These are phyloP conservation scores for Diglossa brunneiventris DNA, from an alignment of 2,113 vertebrate species.

Conservation along the genomic window DNA sequence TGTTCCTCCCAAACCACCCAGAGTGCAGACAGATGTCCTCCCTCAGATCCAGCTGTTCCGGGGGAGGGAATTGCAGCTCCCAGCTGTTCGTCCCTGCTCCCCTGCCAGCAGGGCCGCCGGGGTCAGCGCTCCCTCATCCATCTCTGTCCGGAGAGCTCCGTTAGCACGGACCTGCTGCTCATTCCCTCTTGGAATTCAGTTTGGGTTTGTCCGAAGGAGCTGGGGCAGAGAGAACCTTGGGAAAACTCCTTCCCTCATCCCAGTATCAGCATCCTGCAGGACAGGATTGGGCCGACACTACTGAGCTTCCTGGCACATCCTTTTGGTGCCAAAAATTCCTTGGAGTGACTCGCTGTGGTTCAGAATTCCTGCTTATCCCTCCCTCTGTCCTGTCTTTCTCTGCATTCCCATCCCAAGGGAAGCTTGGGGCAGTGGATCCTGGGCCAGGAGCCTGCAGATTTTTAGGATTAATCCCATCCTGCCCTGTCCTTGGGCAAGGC, in stretches of 20 bases:
- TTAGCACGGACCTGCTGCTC: conserved; percentile 10
- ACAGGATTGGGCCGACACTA: neutral
- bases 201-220: neutral
- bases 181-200: neutral
- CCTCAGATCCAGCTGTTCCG: conserved; percentile 52
- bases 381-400: neutral
- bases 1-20: conserved; percentile 36
- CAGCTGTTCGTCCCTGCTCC: conserved; percentile 53
- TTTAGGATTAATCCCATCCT: conserved; percentile 10
- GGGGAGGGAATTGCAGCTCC: conserved; percentile 30
- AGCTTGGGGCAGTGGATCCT: neutral
- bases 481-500: neutral
- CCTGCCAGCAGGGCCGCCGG: neutral
- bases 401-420: neutral
- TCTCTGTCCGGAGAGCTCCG: conserved; percentile 1
- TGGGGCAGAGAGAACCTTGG: neutral
- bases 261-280: neutral
- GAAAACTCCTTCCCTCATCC: neutral
- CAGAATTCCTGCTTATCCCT: neutral
- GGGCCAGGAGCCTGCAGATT: neutral
- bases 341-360: accelerated
- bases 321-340: neutral
- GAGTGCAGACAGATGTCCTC: conserved; percentile 43
- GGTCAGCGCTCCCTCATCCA: conserved; percentile 52
- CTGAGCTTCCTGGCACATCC: neutral